A percentile compares a stretch with the other conserved stretches of the same genome.
phyloP scores from a whole-genome alignment of 1,140 invertebrate genomes.

The Globodera rostochiensis region DNA sequence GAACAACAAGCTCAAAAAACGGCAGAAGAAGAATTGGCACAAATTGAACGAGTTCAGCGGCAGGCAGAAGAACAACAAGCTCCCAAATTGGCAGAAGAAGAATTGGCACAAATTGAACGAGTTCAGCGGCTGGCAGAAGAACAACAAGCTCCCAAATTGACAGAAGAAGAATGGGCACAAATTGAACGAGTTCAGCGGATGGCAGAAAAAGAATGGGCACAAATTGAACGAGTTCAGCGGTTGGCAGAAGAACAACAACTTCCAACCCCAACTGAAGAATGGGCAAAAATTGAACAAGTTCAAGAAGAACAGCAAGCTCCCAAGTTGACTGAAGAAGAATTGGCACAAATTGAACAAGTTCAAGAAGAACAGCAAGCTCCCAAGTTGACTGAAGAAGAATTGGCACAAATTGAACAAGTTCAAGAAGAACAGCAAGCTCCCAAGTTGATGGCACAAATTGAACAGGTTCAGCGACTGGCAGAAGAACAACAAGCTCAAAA shows the following conservation, averaged over 20 bases:
- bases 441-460: neutral
- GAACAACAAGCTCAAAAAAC: too few species aligned
- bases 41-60: neutral
- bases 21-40: conserved; percentile 10
- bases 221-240: neutral
- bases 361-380: conserved; percentile 20
- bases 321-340: conserved; percentile 50
- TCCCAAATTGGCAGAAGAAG: conserved; percentile 48
- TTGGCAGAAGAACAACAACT: neutral
- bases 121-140: conserved; percentile 43
- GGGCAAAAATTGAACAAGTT: conserved; percentile 45
- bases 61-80: neutral
- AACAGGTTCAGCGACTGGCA: neutral
- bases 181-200: conserved; percentile 25
- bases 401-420: neutral
- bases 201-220: neutral
- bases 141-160: neutral
- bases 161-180: conserved; percentile 37
- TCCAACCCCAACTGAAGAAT: conserved; percentile 48
- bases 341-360: conserved; percentile 47
- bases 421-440: neutral
- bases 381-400: neutral
- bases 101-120: conserved; percentile 44
- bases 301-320: conserved; percentile 21
- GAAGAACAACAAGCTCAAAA: neutral